A percentile compares a stretch with the other conserved stretches of the same genome.
phyloP scores from a whole-genome alignment of 2,888 invertebrate genomes.

The Oscheius onirici region DNA sequence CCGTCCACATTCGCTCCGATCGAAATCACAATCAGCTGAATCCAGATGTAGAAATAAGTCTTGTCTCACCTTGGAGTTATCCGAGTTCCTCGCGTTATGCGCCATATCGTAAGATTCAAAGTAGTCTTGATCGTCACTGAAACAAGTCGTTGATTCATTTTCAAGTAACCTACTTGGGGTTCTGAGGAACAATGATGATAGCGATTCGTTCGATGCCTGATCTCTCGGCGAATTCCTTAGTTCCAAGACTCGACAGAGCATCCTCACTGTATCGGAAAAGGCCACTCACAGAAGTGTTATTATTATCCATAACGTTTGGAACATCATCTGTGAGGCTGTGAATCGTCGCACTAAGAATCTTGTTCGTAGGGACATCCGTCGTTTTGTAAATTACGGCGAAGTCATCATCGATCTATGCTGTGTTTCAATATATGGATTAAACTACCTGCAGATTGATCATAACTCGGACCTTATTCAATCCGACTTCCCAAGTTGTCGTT shows the following conservation, averaged over 20 bases:
- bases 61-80: slow-evolving; percentile 46
- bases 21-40: slow-evolving; percentile 18
- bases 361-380: slow-evolving; percentile 7
- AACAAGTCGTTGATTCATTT: slow-evolving; percentile 17
- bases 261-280: slow-evolving; percentile 57
- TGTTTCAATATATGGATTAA: background rate
- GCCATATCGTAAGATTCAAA: slow-evolving; percentile 52
- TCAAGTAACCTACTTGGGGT: slow-evolving; percentile 43
- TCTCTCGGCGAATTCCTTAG: slow-evolving; percentile 27
- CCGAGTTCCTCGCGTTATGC: slow-evolving; percentile 43
- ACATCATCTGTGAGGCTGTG: slow-evolving; percentile 44
- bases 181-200: slow-evolving; percentile 49
- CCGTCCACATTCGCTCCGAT: slow-evolving; percentile 16
- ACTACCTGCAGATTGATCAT: slow-evolving; percentile 54
- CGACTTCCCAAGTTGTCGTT: slow-evolving; percentile 54
- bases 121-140: slow-evolving; percentile 54
- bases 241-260: slow-evolving; percentile 23
- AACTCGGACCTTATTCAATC: slow-evolving; percentile 46
- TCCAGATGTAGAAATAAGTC: background rate
- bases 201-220: slow-evolving; percentile 51
- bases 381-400: slow-evolving; percentile 39
- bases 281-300: slow-evolving; percentile 50
- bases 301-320: slow-evolving; percentile 49
- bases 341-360: slow-evolving; percentile 39
- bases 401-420: slow-evolving; percentile 30